Conservation (phyloP, 1,140 invertebrate genomes). For the Anadara kagoshimensis region DNA sequence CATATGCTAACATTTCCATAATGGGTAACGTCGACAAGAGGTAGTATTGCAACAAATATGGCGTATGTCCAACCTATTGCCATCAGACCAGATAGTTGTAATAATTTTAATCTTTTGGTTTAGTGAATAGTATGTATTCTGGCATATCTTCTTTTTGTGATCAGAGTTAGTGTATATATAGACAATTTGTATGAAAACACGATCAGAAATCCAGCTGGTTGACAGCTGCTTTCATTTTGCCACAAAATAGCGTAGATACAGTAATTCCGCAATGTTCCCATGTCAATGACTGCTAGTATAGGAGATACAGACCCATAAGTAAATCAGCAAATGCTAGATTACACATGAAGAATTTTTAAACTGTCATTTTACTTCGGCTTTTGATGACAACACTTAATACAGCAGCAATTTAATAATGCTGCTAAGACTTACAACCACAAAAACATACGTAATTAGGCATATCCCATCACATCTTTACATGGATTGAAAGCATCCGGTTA, state of each 20-base stretch:
- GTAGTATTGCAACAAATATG: too few species aligned
- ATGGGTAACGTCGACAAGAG: too few species aligned
- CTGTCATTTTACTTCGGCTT: conserved; percentile 75
- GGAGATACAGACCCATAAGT: conserved; percentile 93
- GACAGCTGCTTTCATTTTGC: conserved; percentile 96
- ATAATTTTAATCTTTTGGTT: too few species aligned
- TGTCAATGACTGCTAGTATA: conserved; percentile 95
- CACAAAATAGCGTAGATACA: conserved; percentile 96
- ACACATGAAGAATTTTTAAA: conserved; percentile 90
- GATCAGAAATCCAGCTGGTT: conserved; percentile 95
- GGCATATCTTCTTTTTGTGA: too few species aligned
- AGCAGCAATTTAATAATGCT: conserved; percentile 81
- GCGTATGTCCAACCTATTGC: too few species aligned
- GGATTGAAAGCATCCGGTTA: conserved; percentile 90
- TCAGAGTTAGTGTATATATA: too few species aligned
- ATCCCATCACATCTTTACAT: too few species aligned
- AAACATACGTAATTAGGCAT: conserved; percentile 82
- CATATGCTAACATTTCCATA: too few species aligned
- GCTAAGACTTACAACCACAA: conserved; percentile 87
- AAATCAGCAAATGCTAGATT: conserved; percentile 90
- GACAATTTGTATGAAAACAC: conserved; percentile 97
- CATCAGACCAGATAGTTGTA: too few species aligned
- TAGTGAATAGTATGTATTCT: too few species aligned
- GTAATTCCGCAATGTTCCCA: conserved; percentile 95
- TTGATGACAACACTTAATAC: conserved; percentile 79